Conservation (phyloP, 2,888 invertebrate species). For the Melanostoma scalare region DNA sequence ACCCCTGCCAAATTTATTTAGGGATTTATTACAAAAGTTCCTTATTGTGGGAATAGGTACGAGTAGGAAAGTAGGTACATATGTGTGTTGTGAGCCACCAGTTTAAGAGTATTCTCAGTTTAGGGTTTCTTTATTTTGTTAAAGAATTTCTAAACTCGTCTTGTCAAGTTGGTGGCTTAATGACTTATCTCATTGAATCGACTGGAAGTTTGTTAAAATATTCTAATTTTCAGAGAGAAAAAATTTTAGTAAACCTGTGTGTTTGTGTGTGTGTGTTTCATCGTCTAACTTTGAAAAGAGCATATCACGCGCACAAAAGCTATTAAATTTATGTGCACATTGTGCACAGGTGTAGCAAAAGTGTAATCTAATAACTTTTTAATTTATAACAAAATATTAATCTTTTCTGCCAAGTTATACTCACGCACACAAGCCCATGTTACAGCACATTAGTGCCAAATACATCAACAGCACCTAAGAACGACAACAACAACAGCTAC, state of each 20-base stretch:
- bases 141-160: no score
- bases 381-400: slow-evolving; percentile 73
- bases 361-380: slow-evolving; percentile 73
- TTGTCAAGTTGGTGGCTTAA: no score
- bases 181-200: no score
- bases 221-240: no score
- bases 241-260: no score
- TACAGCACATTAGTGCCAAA: slow-evolving; percentile 28
- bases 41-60: slow-evolving; percentile 4
- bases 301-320: slow-evolving; percentile 62
- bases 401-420: slow-evolving; percentile 56
- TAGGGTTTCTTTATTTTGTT: no score
- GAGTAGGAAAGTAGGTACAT: neutral
- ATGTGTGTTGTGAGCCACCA: no score
- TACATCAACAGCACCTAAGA: neutral
- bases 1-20: slow-evolving; percentile 29
- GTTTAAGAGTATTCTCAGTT: no score
- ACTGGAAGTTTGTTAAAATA: no score
- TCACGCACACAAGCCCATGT: slow-evolving; percentile 46
- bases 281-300: slow-evolving; percentile 19
- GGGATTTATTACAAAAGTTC: slow-evolving; percentile 61
- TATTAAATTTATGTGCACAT: slow-evolving; percentile 66
- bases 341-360: slow-evolving; percentile 69
- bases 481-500: neutral
- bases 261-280: neutral